Base-by-base conservation (phyloP, 2,113 vertebrate species). In the Dipodomys spectabilis region DNA sequence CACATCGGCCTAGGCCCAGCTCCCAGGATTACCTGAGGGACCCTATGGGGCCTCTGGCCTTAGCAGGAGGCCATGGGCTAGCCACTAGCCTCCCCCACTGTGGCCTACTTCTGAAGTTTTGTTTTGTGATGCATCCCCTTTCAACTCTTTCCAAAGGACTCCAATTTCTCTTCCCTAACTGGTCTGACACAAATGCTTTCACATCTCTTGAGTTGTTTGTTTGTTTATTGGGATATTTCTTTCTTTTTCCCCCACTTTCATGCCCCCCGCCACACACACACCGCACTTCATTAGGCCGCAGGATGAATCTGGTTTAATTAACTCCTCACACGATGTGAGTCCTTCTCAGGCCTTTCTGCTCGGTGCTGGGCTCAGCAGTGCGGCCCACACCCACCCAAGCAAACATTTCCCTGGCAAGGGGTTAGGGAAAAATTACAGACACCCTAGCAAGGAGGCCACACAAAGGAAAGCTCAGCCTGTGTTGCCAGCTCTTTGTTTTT, bases 301-400 rank as follows among this genome's bases (percentile, higher is more conserved):
- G 80, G 72, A 64, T 25, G 68, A 71, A 82, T 35, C 62, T 0
- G 0, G 78, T 78, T 78, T 79, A 90, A 95, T 85, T 22, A 88
- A 93, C 93, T 96, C 91, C 95, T 75, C 72, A 91, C 80, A 45
- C 67, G 74, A 84, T 11, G 68, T 69, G 72, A 92, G 74, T 85
- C 74, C 44, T 65, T 75, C 89, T 71, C 45, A 18, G 13, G 45
- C 77, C 82, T 86, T 79, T 28, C 35, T 27, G 1, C 67, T 28
- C 4, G 0, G 23, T 0, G 65, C 67, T 28, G 49, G 8, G 3
- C 16, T 1, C 45, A 9, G 27, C 84, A 20, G 39, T 82, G 30
- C 49, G 19, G 32, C 60, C 25, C 32, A 68, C 39, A 39, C 2
- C 5, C 69, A 65, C 90, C 79, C 64, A 74, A 45, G 79, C 57